Evolutionary conservation across 1,140 invertebrate species (phyloP), one percentile per base, ranked within the genome.

Genomic region (Radopholus similis): DNA sequence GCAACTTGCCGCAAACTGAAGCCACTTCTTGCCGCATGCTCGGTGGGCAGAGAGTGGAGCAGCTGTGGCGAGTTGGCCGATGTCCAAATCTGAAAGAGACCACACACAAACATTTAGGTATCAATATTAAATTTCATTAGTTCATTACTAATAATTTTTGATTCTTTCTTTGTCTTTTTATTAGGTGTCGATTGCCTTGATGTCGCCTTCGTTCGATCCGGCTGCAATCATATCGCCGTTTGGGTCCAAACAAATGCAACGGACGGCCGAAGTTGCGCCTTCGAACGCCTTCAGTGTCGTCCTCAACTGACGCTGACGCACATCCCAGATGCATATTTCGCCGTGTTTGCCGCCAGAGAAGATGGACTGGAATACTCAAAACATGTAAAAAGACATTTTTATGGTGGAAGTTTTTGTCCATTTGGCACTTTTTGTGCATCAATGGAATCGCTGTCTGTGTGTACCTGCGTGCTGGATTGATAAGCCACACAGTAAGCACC

Each of bases 161-260:
- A n/a, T n/a, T n/a, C n/a, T 9, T 49, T 6, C 44, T n/a, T n/a
- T 0, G 18, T 11, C 4, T 49, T n/a, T 8, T 64, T 83, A 8
- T 49, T 15, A 9, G 0, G 47, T 28, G 23, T 23, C 2, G 18
- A n/a, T 47, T 28, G 95, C 94, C 88, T 97, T 97, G 71, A 98
- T 95, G 85, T 97, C 93, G 26, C 95, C 95, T 84, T 98, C 95
- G n/a, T 92, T 91, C 40, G 94, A 91, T 37, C 95, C 95, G 60
- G 94, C 94, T 8, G 93, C 92, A 84, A 97, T 96, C 83, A 91
- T 92, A 84, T 97, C 93, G 85, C 97, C 93, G 58, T 90, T 88
- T 0, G 91, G 91, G 86, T 97, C 93, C 11, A 97, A 86, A 35
- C 92, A 90, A 69, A 98, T 87, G 83, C 93, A 95, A 85, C 95